Evolutionary conservation across 1,140 invertebrate species (phyloP).

Genomic region (Polypedilum pembai): DNA sequence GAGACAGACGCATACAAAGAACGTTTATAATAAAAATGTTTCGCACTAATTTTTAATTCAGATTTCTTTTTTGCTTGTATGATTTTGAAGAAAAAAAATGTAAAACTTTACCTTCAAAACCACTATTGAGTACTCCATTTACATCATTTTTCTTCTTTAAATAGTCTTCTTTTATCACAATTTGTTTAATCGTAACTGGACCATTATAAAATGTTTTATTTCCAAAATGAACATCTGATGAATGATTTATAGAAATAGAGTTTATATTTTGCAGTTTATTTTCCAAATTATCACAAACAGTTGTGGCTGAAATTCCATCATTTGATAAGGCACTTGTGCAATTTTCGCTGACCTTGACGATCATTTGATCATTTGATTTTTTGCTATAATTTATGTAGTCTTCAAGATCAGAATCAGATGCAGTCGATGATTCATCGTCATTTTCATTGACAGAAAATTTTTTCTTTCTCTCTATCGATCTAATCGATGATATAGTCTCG

Average conservation of each 20-base stretch:
- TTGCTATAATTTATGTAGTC: background rate
- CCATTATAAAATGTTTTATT: constrained; percentile 1
- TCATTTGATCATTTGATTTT: background rate
- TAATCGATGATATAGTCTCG: background rate
- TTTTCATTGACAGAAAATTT: background rate
- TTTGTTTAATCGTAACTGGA: background rate
- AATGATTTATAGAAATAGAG: background rate
- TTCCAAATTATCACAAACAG: background rate
- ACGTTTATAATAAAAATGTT: background rate
- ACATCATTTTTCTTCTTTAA: background rate
- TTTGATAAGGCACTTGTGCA: background rate
- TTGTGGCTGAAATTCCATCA: background rate
- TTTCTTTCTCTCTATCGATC: background rate
- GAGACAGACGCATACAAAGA: background rate
- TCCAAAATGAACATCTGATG: background rate
- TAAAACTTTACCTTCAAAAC: background rate
- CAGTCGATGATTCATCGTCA: background rate
- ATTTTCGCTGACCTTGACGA: background rate
- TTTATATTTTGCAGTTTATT: background rate
- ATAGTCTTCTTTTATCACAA: background rate
- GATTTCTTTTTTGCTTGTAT: background rate
- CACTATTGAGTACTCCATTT: background rate
- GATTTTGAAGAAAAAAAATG: background rate
- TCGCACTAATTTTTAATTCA: background rate
- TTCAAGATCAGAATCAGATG: background rate